Conservation (phyloP, 1,140 invertebrate species). For the Drosophila hydei region DNA sequence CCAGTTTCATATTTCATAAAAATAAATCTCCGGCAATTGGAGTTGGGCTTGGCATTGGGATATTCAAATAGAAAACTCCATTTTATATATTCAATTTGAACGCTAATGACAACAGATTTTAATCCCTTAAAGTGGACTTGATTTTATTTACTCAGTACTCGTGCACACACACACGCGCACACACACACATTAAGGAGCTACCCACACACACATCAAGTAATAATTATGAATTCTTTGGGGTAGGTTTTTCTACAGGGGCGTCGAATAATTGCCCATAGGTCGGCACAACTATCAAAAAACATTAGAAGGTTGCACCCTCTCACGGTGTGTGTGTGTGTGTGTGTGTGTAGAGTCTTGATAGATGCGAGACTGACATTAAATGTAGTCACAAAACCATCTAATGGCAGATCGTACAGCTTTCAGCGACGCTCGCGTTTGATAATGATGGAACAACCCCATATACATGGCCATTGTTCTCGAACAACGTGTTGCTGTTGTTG, state of each 20-base stretch:
- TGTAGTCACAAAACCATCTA: conserved; percentile 12
- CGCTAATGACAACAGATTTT: conserved; percentile 35
- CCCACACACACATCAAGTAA: conserved; percentile 70
- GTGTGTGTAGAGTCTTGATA: conserved; percentile 15
- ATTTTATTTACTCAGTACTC: conserved; percentile 25
- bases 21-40: neutral
- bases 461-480: conserved; percentile 14
- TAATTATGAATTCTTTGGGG: conserved; percentile 73
- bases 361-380: conserved; percentile 20
- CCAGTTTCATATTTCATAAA: too few species aligned
- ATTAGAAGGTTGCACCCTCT: conserved; percentile 69
- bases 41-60: neutral
- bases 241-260: conserved; percentile 51
- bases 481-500: conserved; percentile 21
- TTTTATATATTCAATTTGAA: conserved; percentile 20
- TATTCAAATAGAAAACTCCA: conserved; percentile 27
- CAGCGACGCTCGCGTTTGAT: neutral
- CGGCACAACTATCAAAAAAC: conserved; percentile 66
- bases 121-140: conserved; percentile 35
- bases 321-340: conserved; percentile 30
- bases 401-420: conserved; percentile 11
- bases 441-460: conserved; percentile 21
- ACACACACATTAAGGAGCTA: conserved; percentile 12
- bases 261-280: conserved; percentile 53
- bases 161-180: conserved; percentile 5